Conservation (phyloP, 2,797 vertebrate genomes). For the Sorex maritimensis region DNA sequence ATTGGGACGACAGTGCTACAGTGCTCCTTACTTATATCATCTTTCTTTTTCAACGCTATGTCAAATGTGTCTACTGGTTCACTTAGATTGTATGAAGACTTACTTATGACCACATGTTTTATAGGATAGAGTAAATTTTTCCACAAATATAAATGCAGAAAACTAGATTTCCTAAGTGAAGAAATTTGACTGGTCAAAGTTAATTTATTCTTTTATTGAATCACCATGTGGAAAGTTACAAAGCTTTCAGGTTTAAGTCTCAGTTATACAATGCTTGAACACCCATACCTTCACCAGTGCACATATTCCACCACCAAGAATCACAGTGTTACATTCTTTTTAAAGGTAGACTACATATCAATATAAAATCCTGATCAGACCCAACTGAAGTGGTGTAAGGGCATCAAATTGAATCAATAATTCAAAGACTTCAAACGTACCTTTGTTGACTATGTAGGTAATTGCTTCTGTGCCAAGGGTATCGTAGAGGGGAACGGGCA, state of each 20-base stretch:
- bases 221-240: no score
- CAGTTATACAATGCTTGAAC: no score
- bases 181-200: background rate
- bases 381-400: background rate
- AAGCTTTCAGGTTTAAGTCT: no score
- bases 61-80: background rate
- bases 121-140: background rate
- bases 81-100: background rate
- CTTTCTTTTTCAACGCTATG: background rate
- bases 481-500: constrained; percentile 96
- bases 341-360: background rate
- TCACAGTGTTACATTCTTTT: no score
- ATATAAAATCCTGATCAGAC: background rate
- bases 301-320: no score
- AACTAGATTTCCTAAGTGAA: background rate
- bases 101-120: background rate
- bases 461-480: constrained; percentile 97
- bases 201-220: background rate
- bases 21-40: background rate
- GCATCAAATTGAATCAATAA: background rate
- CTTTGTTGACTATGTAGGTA: constrained; percentile 95
- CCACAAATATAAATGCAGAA: background rate
- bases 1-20: no score
- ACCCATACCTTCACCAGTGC: no score
- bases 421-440: constrained; percentile 87